Evolutionary conservation across 2,113 vertebrate species (phyloP).

Genomic region (Xiphophorus maculatus): DNA sequence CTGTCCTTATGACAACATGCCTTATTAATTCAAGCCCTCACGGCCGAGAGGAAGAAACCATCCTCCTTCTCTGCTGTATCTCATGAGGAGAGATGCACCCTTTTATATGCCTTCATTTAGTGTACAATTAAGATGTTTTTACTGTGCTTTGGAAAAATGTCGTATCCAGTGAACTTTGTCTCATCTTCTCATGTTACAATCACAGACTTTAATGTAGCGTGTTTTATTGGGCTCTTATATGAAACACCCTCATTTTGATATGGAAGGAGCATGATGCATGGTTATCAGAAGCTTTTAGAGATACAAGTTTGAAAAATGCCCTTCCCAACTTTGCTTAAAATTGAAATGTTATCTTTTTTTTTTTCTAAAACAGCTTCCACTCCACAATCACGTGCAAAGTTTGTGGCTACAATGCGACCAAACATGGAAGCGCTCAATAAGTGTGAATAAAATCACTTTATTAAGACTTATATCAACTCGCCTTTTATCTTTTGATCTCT

Average conservation of each 20-base stretch:
- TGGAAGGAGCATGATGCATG: neutral
- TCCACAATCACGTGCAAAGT: neutral
- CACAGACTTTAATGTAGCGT: neutral
- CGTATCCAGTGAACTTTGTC: neutral
- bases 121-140: neutral
- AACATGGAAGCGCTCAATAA: neutral
- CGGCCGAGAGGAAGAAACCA: constrained; percentile 62
- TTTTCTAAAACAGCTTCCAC: no score
- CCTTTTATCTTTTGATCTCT: neutral
- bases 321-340: neutral
- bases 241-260: neutral
- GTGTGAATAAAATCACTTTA: neutral
- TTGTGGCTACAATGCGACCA: neutral
- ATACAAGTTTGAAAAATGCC: neutral
- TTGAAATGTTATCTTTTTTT: neutral
- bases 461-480: neutral
- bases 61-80: constrained; percentile 59
- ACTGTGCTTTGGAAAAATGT: neutral
- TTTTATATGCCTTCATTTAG: constrained; percentile 33
- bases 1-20: constrained; percentile 77
- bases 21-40: constrained; percentile 64
- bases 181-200: neutral
- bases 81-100: constrained; percentile 65
- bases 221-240: neutral
- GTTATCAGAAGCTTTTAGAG: neutral